Percentiles rank a stretch among this genome's conserved stretches.
Conservation (phyloP, 2,888 invertebrate genomes). For the Melangyna quadrimaculata region DNA sequence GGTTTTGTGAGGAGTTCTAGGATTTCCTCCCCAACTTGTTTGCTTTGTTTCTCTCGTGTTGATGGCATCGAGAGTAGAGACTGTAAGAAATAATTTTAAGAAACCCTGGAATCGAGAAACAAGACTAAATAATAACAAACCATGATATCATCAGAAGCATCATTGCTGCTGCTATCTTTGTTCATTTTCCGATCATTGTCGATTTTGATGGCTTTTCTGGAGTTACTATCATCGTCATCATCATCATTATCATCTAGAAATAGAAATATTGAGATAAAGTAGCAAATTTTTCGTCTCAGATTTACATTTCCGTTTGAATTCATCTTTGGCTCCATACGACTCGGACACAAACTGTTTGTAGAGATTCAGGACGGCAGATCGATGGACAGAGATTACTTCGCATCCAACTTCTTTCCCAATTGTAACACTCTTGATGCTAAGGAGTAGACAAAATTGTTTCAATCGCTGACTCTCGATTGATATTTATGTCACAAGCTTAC, state of each 20-base stretch:
- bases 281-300: background rate
- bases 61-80: conserved; percentile 85
- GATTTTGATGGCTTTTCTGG: conserved; percentile 73
- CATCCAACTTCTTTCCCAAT: conserved; percentile 79
- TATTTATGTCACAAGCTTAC: background rate
- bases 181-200: conserved; percentile 73
- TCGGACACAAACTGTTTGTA: conserved; percentile 79
- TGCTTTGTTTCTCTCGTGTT: conserved; percentile 96
- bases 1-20: conserved; percentile 95
- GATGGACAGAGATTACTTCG: conserved; percentile 80
- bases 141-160: conserved; percentile 87
- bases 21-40: conserved; percentile 97
- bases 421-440: conserved; percentile 78
- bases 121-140: conserved; percentile 65
- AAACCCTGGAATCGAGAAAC: background rate
- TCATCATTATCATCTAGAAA: conserved; percentile 78
- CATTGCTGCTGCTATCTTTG: conserved; percentile 76
- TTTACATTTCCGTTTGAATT: conserved; percentile 82
- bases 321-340: conserved; percentile 79
- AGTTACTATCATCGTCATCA: conserved; percentile 75
- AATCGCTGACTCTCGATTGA: background rate
- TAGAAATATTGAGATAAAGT: conserved; percentile 35
- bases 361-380: conserved; percentile 76
- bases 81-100: conserved; percentile 53
- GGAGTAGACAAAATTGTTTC: background rate